Percentiles rank a stretch among this genome's conserved stretches.
Conservation (phyloP, 2,797 vertebrate genomes). For the Lepilemur septentrionalis region DNA sequence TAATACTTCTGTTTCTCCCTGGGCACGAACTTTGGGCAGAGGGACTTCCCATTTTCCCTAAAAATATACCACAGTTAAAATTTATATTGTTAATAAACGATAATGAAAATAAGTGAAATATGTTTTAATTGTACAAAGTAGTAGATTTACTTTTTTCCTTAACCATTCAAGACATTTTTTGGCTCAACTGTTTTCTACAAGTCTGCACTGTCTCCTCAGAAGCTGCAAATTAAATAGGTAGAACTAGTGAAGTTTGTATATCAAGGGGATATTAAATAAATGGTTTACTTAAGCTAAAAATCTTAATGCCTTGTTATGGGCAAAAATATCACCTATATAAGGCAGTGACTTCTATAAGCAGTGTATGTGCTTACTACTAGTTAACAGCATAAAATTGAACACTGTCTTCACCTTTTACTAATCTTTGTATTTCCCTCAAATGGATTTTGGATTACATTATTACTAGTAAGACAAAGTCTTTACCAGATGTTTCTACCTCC, state of each 20-base stretch:
- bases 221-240: background rate
- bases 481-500: background rate
- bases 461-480: background rate
- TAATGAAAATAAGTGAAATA: background rate
- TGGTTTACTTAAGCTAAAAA: background rate
- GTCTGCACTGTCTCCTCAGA: background rate
- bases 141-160: background rate
- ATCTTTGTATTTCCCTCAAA: background rate
- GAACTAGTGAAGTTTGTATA: background rate
- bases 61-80: background rate
- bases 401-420: background rate
- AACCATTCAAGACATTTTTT: background rate
- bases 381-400: background rate
- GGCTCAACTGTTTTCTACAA: background rate
- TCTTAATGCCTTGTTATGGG: background rate
- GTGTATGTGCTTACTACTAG: background rate
- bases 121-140: background rate
- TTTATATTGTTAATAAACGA: background rate
- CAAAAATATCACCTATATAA: background rate
- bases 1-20: conserved; percentile 98
- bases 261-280: background rate
- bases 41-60: conserved; percentile 99
- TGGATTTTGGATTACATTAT: background rate
- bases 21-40: conserved; percentile 97
- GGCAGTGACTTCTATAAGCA: background rate